Percentiles rank a stretch among this genome's conserved stretches.
Conservation (phyloP, 2,888 invertebrate species). For the Eilema depressum region DNA sequence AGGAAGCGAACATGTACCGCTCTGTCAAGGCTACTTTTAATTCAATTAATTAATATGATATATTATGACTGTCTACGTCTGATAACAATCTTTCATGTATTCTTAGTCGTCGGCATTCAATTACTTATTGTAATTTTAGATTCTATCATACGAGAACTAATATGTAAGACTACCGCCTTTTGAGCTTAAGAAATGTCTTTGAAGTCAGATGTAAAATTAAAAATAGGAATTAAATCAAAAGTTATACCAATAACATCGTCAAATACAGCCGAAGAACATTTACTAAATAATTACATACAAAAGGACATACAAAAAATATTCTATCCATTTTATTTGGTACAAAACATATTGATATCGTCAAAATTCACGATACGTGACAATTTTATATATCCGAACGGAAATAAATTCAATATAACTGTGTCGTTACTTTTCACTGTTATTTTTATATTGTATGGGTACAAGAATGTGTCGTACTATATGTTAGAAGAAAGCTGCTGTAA, state of each 20-base stretch:
- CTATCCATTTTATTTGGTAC: conserved; percentile 1
- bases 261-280: neutral
- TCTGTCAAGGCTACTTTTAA: neutral
- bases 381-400: conserved; percentile 11
- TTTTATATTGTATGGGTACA: neutral
- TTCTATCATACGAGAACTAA: neutral
- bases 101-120: neutral
- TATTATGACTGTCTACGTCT: neutral
- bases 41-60: neutral
- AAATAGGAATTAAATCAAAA: neutral
- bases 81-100: neutral
- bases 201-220: neutral
- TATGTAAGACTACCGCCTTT: neutral
- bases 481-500: neutral
- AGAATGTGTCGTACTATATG: neutral
- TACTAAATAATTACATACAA: conserved; percentile 8
- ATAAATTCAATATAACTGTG: neutral
- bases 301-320: conserved; percentile 6
- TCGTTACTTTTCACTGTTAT: neutral
- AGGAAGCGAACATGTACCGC: no score
- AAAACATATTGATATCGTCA: neutral
- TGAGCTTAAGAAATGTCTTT: neutral
- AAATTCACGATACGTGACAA: conserved; percentile 8
- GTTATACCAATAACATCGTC: neutral
- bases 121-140: neutral